Conservation (phyloP, 2,113 vertebrate genomes). For the Percopsis transmontana region DNA sequence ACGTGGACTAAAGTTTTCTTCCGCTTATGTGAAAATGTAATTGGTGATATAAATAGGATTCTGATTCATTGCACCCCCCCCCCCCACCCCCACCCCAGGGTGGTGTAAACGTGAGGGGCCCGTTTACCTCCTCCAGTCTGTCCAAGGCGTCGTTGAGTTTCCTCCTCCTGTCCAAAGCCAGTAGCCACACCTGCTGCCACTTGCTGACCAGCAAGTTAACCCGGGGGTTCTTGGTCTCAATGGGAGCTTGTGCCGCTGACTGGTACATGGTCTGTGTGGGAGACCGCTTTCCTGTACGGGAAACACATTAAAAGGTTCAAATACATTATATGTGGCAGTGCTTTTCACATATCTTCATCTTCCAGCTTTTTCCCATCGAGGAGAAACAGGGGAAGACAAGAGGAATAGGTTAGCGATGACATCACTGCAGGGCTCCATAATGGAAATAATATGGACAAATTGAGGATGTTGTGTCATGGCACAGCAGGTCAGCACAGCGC, state of each 20-base stretch:
- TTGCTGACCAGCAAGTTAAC: conserved; percentile 95
- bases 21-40: too few species aligned
- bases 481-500: conserved; percentile 46
- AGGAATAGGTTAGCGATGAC: conserved; percentile 30
- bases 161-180: conserved; percentile 92
- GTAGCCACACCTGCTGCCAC: conserved; percentile 99
- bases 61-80: too few species aligned
- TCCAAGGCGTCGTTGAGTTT: conserved; percentile 96
- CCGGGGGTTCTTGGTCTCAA: conserved; percentile 94
- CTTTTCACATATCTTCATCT: conserved; percentile 9
- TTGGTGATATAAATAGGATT: too few species aligned
- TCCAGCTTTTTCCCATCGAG: not conserved
- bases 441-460: not conserved
- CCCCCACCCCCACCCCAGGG: too few species aligned
- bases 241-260: conserved; percentile 84
- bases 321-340: conserved; percentile 16
- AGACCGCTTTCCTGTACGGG: conserved; percentile 88
- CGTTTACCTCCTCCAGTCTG: conserved; percentile 91
- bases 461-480: conserved; percentile 53
- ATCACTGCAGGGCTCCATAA: conserved; percentile 59
- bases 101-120: not conserved
- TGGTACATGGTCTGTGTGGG: conserved; percentile 88
- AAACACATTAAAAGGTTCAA: conserved; percentile 48
- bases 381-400: not conserved
- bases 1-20: too few species aligned